Conservation (phyloP, 92 coral and sea anemone genomes). For the Paragorgia papillata region DNA sequence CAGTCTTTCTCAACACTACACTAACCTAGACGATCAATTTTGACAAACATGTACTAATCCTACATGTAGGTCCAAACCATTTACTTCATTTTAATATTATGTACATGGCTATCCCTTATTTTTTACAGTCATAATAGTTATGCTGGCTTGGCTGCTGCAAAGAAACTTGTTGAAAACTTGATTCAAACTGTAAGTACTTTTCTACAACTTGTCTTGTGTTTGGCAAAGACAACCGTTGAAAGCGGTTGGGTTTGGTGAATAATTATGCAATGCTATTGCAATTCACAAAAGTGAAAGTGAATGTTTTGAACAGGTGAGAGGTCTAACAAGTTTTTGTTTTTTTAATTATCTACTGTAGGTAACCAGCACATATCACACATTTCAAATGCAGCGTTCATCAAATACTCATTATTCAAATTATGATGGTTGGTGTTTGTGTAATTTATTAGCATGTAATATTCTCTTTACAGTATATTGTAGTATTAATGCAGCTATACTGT, state of each 20-base stretch:
- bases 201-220: too few species aligned
- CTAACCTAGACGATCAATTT: too few species aligned
- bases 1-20: too few species aligned
- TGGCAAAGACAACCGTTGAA: too few species aligned
- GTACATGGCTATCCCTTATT: too few species aligned
- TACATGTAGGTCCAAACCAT: too few species aligned
- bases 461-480: too few species aligned
- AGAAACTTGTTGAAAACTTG: slow-evolving; percentile 85
- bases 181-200: slow-evolving; percentile 88
- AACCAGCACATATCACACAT: slow-evolving; percentile 78
- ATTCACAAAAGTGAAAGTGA: not conserved
- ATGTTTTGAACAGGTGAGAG: not conserved
- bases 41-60: too few species aligned
- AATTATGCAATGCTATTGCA: not conserved
- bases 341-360: slow-evolving; percentile 55
- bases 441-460: too few species aligned
- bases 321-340: not conserved
- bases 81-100: too few species aligned
- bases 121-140: slow-evolving; percentile 76
- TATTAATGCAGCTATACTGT: too few species aligned
- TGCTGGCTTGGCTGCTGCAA: slow-evolving; percentile 95
- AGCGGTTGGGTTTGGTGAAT: too few species aligned
- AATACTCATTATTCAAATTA: slow-evolving; percentile 59
- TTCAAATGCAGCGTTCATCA: slow-evolving; percentile 71
- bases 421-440: slow-evolving; percentile 46